A percentile compares a stretch with the other conserved stretches of the same genome.
Conservation (phyloP, 2,113 vertebrate genomes). For the Mesoclemmys tuberculata region DNA sequence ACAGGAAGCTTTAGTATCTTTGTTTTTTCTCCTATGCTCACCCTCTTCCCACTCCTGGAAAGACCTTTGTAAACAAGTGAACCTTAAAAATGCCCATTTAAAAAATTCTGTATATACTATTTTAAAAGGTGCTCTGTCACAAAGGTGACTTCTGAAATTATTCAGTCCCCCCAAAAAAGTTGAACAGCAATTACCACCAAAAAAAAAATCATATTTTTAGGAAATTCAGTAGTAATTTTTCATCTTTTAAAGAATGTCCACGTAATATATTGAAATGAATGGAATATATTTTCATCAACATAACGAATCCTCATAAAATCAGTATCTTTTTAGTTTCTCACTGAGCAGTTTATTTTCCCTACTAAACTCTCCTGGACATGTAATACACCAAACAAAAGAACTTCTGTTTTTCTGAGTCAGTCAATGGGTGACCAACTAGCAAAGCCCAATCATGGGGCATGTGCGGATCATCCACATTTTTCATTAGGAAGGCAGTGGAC, state of each 20-base stretch:
- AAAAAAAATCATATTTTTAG: not conserved
- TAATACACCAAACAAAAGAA: not conserved
- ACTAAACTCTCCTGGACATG: not conserved
- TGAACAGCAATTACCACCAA: not conserved
- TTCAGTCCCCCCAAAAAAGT: not conserved
- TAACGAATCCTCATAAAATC: not conserved
- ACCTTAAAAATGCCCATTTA: not conserved
- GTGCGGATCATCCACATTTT: not conserved
- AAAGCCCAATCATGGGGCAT: not conserved
- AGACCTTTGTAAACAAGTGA: not conserved
- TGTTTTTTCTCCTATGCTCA: not conserved
- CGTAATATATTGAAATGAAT: too few relatives aligned
- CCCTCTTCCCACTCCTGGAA: not conserved
- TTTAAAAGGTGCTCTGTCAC: not conserved
- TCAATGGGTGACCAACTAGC: not conserved
- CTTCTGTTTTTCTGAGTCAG: not conserved
- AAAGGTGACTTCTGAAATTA: not conserved
- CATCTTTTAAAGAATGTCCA: not conserved
- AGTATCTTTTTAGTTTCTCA: not conserved
- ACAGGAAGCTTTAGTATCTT: rapidly evolving
- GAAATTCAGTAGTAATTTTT: not conserved
- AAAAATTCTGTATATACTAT: not conserved
- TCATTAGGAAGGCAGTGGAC: not conserved
- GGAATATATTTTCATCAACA: not conserved
- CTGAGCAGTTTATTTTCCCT: not conserved